Conservation (phyloP, 2,888 invertebrate species). For the Harpagoxenus sublaevis region DNA sequence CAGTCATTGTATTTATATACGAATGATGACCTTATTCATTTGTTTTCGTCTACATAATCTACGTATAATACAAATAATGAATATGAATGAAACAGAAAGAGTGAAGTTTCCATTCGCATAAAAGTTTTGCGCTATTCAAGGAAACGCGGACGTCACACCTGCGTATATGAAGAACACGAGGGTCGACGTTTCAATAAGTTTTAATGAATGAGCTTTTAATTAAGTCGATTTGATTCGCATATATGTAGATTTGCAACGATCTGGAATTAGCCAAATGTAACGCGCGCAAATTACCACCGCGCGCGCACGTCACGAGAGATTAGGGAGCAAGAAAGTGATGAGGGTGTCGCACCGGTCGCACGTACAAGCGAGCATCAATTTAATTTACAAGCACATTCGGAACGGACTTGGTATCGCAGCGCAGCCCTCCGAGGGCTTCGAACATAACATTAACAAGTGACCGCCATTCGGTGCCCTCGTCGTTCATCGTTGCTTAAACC, state of each 20-base stretch:
- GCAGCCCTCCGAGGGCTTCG: slow-evolving; percentile 48
- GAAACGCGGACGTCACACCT: neutral
- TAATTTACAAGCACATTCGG: slow-evolving; percentile 52
- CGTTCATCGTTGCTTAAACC: slow-evolving; percentile 57
- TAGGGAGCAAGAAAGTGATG: slow-evolving; percentile 38
- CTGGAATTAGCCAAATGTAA: slow-evolving; percentile 43
- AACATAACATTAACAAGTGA: slow-evolving; percentile 62
- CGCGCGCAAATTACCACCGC: slow-evolving; percentile 24
- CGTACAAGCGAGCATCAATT: slow-evolving; percentile 39
- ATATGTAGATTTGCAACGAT: neutral
- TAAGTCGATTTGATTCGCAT: slow-evolving; percentile 9
- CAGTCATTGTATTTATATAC: neutral
- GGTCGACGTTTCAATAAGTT: neutral
- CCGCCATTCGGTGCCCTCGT: slow-evolving; percentile 61
- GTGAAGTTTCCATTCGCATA: neutral
- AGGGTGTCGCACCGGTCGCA: slow-evolving; percentile 30
- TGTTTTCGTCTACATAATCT: neutral
- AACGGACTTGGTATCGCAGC: slow-evolving; percentile 38
- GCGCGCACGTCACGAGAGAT: slow-evolving; percentile 35
- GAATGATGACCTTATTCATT: neutral
- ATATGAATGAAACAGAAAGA: too few relatives aligned
- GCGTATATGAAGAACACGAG: neutral
- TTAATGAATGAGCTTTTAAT: slow-evolving; percentile 23
- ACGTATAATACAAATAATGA: neutral
- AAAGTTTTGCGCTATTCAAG: neutral